phyloP scores from a whole-genome alignment of 2,888 invertebrate genomes.

The Strigamia transsilvanica region DNA sequence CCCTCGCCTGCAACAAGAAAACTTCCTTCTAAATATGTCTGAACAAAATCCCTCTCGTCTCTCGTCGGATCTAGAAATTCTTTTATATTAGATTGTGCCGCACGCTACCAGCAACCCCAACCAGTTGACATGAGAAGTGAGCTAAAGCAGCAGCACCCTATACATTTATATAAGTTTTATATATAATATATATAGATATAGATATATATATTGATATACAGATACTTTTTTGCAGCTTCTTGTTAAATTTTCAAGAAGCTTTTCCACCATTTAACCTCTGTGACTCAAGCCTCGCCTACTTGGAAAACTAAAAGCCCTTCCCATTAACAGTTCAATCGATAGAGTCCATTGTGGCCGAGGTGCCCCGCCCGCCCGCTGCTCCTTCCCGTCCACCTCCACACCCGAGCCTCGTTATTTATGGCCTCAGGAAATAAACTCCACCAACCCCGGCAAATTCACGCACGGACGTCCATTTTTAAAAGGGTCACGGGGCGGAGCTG shows the following conservation, averaged over 20 bases:
- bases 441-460: slow-evolving; percentile 40
- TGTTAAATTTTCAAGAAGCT: slow-evolving; percentile 54
- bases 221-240: slow-evolving; percentile 2
- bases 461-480: slow-evolving; percentile 48
- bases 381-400: slow-evolving; percentile 36
- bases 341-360: slow-evolving; percentile 43
- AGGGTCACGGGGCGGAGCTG: slow-evolving; percentile 30
- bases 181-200: neutral
- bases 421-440: slow-evolving; percentile 30
- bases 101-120: slow-evolving; percentile 2
- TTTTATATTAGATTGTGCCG: slow-evolving; percentile 18
- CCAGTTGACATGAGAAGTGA: neutral
- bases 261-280: slow-evolving; percentile 52
- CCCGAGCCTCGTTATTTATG: slow-evolving; percentile 50
- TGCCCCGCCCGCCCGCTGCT: slow-evolving; percentile 39
- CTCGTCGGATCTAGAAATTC: slow-evolving; percentile 10
- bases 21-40: slow-evolving; percentile 30
- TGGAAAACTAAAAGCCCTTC: slow-evolving; percentile 50
- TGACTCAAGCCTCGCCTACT: slow-evolving; percentile 52
- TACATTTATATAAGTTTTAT: slow-evolving; percentile 11
- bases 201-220: neutral
- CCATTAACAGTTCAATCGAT: slow-evolving; percentile 53
- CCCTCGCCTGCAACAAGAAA: slow-evolving; percentile 30
- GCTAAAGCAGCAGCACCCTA: slow-evolving; percentile 12
- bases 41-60: slow-evolving; percentile 21